Conservation (phyloP, 2,888 invertebrate species). For the Epiperipatus broadwayi region DNA sequence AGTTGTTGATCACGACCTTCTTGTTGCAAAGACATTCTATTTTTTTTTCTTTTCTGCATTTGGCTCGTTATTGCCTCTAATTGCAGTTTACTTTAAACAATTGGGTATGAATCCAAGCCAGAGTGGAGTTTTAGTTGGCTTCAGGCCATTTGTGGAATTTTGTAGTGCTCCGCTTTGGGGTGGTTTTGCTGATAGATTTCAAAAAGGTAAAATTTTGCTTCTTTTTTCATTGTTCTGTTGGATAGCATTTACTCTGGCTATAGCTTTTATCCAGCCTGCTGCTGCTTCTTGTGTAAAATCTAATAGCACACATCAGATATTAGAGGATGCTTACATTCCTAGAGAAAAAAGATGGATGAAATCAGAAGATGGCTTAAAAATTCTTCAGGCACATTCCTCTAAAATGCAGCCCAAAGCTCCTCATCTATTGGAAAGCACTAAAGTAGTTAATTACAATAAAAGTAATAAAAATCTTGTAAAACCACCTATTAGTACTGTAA, state of each 20-base stretch:
- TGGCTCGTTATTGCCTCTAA: constrained; percentile 87
- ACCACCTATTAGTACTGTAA: constrained; percentile 78
- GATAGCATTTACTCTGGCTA: constrained; percentile 86
- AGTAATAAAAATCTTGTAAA: constrained; percentile 36
- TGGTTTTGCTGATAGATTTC: constrained; percentile 72
- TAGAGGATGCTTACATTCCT: constrained; percentile 19
- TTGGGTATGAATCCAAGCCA: constrained; percentile 97
- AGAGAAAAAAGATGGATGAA: too few species aligned
- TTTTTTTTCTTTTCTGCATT: constrained; percentile 99
- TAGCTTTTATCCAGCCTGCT: constrained; percentile 85
- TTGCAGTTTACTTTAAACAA: constrained; percentile 99
- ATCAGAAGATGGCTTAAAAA: not conserved
- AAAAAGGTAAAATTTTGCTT: constrained; percentile 50
- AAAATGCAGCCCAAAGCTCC: too few species aligned
- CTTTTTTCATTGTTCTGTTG: constrained; percentile 77
- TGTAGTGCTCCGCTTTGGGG: constrained; percentile 96
- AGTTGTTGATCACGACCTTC: constrained; percentile 66
- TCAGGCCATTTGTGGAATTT: constrained; percentile 91
- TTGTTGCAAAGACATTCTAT: constrained; percentile 91
- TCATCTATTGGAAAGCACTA: not conserved
- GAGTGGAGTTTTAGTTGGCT: constrained; percentile 75
- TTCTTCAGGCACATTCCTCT: not conserved
- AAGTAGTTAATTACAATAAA: constrained; percentile 1
- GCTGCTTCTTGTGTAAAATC: constrained; percentile 62
- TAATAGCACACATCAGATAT: constrained; percentile 40